Evolutionary conservation across 1,140 invertebrate species (phyloP).

Genomic region (Ruditapes philippinarum): DNA sequence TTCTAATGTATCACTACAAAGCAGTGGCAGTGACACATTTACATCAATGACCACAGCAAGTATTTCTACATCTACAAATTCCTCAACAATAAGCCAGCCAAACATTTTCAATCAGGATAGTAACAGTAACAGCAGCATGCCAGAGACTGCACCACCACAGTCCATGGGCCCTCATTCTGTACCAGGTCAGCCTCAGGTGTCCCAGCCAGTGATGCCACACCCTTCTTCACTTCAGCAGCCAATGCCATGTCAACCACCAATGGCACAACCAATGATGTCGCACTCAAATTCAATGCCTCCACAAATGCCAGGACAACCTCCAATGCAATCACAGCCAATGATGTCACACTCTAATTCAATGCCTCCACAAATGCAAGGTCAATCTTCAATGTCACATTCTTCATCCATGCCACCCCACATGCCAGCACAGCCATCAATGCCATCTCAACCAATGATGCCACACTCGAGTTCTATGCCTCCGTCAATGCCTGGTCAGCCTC

Average conservation of each 20-base stretch:
- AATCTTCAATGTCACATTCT: slow-evolving; percentile 14
- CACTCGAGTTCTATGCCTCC: slow-evolving; percentile 29
- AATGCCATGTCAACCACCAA: slow-evolving; percentile 17
- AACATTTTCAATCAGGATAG: slow-evolving; percentile 55
- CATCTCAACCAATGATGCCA: slow-evolving; percentile 25
- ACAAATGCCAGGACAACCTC: slow-evolving; percentile 16
- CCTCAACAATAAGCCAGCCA: slow-evolving; percentile 1
- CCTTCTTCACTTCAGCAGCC: neutral
- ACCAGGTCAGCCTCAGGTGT: neutral
- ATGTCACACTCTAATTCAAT: slow-evolving; percentile 29
- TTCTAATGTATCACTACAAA: neutral
- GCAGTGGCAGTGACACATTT: neutral
- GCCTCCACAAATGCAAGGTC: slow-evolving; percentile 19
- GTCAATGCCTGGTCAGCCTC: neutral
- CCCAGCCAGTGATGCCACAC: slow-evolving; percentile 1
- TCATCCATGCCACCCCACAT: slow-evolving; percentile 33
- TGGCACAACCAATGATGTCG: slow-evolving; percentile 8
- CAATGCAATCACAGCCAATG: slow-evolving; percentile 20
- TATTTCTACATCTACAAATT: slow-evolving; percentile 47
- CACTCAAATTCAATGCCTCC: slow-evolving; percentile 23
- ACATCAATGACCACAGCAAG: slow-evolving; percentile 41
- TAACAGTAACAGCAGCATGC: slow-evolving; percentile 62
- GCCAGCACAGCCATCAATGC: slow-evolving; percentile 13
- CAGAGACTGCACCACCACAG: neutral
- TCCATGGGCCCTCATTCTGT: neutral